Percentiles rank a stretch among this genome's conserved stretches.
phyloP scores from a whole-genome alignment of 1,140 invertebrate species.

The Sitodiplosis mosellana region DNA sequence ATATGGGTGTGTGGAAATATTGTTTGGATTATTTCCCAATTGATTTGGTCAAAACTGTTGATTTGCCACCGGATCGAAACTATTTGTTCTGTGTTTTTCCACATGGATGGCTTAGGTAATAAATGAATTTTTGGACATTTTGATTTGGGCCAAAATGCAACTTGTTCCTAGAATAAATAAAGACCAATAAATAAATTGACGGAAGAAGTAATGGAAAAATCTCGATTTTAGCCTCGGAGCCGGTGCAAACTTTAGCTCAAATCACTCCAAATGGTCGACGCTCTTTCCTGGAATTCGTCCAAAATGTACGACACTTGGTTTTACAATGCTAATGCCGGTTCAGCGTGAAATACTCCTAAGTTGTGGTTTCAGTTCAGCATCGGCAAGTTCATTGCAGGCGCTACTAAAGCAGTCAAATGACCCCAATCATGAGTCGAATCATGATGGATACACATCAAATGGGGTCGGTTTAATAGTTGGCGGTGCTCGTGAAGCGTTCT shows the following conservation, averaged over 20 bases:
- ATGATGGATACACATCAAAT: slow-evolving; percentile 21
- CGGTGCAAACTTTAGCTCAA: slow-evolving; percentile 61
- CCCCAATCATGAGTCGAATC: slow-evolving; percentile 14
- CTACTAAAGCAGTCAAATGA: slow-evolving; percentile 22
- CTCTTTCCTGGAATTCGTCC: slow-evolving; percentile 61
- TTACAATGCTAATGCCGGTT: slow-evolving; percentile 68
- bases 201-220: background rate
- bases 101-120: slow-evolving; percentile 51
- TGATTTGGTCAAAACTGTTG: slow-evolving; percentile 58
- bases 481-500: slow-evolving; percentile 61
- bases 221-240: slow-evolving; percentile 37
- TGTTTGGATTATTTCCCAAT: slow-evolving; percentile 72
- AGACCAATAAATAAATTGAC: too few relatives aligned
- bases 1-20: slow-evolving; percentile 49
- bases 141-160: too few relatives aligned
- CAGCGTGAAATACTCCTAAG: slow-evolving; percentile 49
- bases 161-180: too few relatives aligned
- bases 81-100: slow-evolving; percentile 80
- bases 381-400: slow-evolving; percentile 29
- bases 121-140: too few relatives aligned
- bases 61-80: slow-evolving; percentile 59
- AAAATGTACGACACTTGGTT: slow-evolving; percentile 52
- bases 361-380: slow-evolving; percentile 41
- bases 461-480: slow-evolving; percentile 50
- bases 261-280: slow-evolving; percentile 46